Conservation (phyloP, 2,888 invertebrate genomes). For the Carpatolechia fugitivella region DNA sequence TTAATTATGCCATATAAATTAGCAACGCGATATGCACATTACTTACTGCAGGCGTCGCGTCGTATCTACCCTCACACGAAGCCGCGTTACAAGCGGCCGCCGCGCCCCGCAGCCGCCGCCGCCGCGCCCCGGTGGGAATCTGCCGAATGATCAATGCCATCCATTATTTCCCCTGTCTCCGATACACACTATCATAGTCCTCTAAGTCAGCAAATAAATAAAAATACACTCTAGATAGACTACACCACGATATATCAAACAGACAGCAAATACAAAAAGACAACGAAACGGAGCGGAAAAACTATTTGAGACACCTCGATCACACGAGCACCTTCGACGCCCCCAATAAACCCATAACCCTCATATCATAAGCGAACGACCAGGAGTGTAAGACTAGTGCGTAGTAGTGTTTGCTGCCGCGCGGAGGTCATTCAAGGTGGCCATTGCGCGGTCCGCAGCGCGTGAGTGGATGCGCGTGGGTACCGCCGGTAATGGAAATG, state of each 20-base stretch:
- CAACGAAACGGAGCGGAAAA: conserved; percentile 52
- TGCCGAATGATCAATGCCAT: neutral
- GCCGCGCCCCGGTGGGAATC: neutral
- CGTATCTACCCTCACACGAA: neutral
- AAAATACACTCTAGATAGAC: conserved; percentile 1
- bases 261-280: conserved; percentile 35
- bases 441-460: conserved; percentile 19
- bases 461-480: conserved; percentile 60
- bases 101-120: too few relatives aligned
- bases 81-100: neutral
- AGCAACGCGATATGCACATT: neutral
- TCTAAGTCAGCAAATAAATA: neutral
- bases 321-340: conserved; percentile 43
- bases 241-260: conserved; percentile 19
- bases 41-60: conserved; percentile 3
- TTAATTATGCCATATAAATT: neutral
- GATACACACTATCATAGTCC: neutral
- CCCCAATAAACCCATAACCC: conserved; percentile 64
- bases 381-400: too few relatives aligned
- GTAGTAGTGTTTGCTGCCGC: too few relatives aligned
- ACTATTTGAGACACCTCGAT: conserved; percentile 64
- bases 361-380: conserved; percentile 43
- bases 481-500: conserved; percentile 56
- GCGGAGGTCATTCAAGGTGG: conserved; percentile 25
- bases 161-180: conserved; percentile 1